Percentiles rank a stretch among this genome's conserved stretches.
These are phyloP conservation scores for Cantharis lateralis DNA, from an alignment of 2,888 invertebrate genomes.

Conservation along the genomic window DNA sequence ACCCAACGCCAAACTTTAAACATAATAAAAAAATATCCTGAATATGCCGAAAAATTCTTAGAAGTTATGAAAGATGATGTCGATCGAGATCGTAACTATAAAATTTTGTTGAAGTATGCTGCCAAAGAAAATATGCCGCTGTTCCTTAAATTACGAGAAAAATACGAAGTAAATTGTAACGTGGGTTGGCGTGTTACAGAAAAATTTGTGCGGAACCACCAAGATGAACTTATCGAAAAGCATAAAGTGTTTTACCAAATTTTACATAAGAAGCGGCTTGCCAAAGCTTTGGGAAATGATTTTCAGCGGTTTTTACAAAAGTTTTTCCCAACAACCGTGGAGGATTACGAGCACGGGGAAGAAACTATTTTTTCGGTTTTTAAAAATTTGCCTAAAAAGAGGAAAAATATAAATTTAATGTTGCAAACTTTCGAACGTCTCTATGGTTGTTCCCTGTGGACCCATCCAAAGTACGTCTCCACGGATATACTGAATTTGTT, in stretches of 20 bases:
- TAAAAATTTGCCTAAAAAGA: not conserved
- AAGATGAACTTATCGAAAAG: conserved; percentile 12
- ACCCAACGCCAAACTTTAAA: conserved; percentile 8
- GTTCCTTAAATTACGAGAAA: conserved; percentile 16
- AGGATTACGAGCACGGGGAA: not conserved
- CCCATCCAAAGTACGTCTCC: not conserved
- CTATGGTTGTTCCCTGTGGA: conserved; percentile 3
- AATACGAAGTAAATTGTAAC: conserved; percentile 6
- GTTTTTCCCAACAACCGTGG: conserved; percentile 7
- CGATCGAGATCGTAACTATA: not conserved
- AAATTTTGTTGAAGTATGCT: conserved; percentile 5
- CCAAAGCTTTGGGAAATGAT: conserved; percentile 9
- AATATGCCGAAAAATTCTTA: conserved; percentile 14
- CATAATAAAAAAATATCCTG: conserved; percentile 17
- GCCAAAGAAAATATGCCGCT: conserved; percentile 6
- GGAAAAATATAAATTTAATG: not conserved
- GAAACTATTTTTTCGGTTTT: not conserved
- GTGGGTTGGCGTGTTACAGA: conserved; percentile 24
- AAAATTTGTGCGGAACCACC: conserved; percentile 14
- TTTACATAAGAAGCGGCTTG: conserved; percentile 9
- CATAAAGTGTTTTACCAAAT: not conserved
- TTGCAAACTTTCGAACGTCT: not conserved
- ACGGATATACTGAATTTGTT: conserved; percentile 4
- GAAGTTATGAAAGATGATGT: not conserved
- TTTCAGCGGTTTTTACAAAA: conserved; percentile 14